Conservation (phyloP, 2,888 invertebrate species). For the Apocheima hispidaria region DNA sequence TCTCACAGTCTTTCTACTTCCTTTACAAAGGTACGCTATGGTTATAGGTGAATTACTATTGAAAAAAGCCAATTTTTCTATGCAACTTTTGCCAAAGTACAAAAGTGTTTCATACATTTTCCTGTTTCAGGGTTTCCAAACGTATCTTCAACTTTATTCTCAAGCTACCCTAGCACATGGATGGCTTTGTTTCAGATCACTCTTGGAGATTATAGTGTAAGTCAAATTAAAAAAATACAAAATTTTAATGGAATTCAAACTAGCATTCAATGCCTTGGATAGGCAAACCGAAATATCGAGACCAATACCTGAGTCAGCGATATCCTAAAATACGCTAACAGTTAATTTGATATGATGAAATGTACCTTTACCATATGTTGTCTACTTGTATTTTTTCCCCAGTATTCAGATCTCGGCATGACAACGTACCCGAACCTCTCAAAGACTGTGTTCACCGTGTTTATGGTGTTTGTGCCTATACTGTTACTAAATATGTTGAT, state of each 20-base stretch:
- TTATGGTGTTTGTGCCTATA: slow-evolving; percentile 99
- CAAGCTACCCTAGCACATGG: slow-evolving; percentile 96
- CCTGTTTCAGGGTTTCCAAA: slow-evolving; percentile 90
- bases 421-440: slow-evolving; percentile 97
- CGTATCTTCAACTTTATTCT: slow-evolving; percentile 92
- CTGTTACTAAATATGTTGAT: slow-evolving; percentile 98
- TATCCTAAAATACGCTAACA: too few relatives aligned
- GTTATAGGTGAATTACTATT: too few relatives aligned
- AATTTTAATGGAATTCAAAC: background rate
- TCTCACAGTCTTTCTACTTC: slow-evolving; percentile 98
- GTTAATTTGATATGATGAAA: too few relatives aligned
- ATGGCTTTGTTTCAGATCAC: slow-evolving; percentile 99
- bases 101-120: slow-evolving; percentile 3
- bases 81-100: too few relatives aligned
- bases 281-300: too few relatives aligned
- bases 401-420: slow-evolving; percentile 97
- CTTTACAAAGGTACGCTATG: slow-evolving; percentile 91
- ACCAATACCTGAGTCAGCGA: too few relatives aligned
- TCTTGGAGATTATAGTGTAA: slow-evolving; percentile 98
- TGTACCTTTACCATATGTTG: too few relatives aligned
- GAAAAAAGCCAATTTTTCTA: too few relatives aligned
- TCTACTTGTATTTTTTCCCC: slow-evolving; percentile 61
- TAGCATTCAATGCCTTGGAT: too few relatives aligned
- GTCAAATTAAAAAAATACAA: slow-evolving; percentile 51
- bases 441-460: slow-evolving; percentile 98